Evolutionary conservation across 2,113 vertebrate genomes (phyloP).

Genomic region (Chrysemys picta): DNA sequence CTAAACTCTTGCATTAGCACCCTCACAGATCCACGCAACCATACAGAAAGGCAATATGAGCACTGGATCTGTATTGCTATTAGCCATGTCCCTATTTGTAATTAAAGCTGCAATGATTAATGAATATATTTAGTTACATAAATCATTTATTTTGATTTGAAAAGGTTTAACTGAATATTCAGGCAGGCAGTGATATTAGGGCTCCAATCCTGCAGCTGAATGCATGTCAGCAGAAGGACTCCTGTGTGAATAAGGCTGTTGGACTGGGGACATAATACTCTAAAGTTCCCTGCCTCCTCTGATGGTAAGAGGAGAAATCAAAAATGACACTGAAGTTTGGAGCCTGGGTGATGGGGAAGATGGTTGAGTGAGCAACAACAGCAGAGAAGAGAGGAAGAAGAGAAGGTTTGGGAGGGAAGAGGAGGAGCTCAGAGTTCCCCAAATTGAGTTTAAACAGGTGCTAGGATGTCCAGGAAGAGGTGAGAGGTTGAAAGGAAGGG

Average conservation of each 20-base stretch:
- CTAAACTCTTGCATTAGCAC: background rate
- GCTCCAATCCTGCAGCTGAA: background rate
- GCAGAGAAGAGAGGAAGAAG: too few species aligned
- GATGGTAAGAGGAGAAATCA: background rate
- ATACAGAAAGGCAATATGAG: background rate
- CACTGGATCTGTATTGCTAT: background rate
- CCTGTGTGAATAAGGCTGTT: background rate
- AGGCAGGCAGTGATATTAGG: background rate
- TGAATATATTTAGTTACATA: background rate
- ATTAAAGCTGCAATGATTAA: background rate
- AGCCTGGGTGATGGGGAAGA: too few species aligned
- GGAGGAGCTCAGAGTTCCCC: too few species aligned
- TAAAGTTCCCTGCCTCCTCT: background rate
- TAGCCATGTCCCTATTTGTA: background rate
- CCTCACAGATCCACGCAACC: fast-evolving
- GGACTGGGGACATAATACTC: fast-evolving
- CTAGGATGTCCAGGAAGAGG: background rate
- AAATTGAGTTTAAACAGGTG: background rate
- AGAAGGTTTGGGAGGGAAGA: background rate
- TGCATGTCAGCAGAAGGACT: background rate
- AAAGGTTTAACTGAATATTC: background rate
- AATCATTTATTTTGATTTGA: background rate
- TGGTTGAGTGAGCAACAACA: background rate
- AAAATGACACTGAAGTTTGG: background rate
- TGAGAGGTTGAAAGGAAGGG: background rate